A percentile compares a stretch with the other conserved stretches of the same genome.
These are phyloP conservation scores for Paedocypris micromegethes DNA, from an alignment of 2,797 vertebrate species.

Conservation along the genomic window DNA sequence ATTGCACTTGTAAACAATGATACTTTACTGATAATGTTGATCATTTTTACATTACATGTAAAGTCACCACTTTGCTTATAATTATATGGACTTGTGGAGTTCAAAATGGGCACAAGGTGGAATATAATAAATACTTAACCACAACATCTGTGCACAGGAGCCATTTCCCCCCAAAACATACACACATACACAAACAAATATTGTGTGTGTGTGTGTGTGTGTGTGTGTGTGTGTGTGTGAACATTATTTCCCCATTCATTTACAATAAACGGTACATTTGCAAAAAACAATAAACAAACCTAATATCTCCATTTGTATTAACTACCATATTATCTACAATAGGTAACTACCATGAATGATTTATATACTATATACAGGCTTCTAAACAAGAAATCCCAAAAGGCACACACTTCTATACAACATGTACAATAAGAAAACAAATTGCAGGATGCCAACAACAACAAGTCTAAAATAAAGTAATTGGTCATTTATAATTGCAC, in stretches of 20 bases:
- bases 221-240: conserved; percentile 26
- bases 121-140: conserved; percentile 99
- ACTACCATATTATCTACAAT: conserved; percentile 58
- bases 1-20: conserved; percentile 88
- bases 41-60: conserved; percentile 92
- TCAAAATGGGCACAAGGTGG: conserved; percentile 84
- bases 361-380: conserved; percentile 91
- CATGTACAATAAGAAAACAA: conserved; percentile 85
- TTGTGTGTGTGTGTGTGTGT: conserved; percentile 32
- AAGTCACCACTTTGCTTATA: conserved; percentile 92
- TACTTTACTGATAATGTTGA: conserved; percentile 91
- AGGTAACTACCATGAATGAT: conserved; percentile 78
- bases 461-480: conserved; percentile 70
- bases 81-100: conserved; percentile 79
- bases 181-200: conserved; percentile 96
- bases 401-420: conserved; percentile 99
- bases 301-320: conserved; percentile 52
- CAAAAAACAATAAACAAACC: conserved; percentile 69
- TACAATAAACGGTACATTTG: conserved; percentile 74
- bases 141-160: conserved; percentile 97
- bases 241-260: conserved; percentile 81
- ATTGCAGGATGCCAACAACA: conserved; percentile 76
- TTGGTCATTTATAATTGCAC: conserved; percentile 99
- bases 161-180: conserved; percentile 80
- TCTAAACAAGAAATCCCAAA: conserved; percentile 93